Conservation (phyloP, 2,888 invertebrate species). For the Entomobrya multifasciata region DNA sequence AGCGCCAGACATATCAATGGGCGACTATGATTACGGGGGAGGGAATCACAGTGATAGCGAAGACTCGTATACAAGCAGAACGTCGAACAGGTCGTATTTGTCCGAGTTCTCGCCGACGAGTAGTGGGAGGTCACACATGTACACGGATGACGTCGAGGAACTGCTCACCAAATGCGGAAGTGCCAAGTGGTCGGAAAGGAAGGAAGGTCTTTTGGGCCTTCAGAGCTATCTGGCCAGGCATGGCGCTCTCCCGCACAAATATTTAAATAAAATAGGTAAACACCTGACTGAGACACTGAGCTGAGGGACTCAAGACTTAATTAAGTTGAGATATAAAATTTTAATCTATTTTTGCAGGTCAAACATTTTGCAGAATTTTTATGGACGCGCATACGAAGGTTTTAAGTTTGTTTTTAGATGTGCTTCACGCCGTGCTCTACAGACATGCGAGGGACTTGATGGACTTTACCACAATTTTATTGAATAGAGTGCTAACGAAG, state of each 20-base stretch:
- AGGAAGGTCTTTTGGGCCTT: constrained; percentile 93
- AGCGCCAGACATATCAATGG: constrained; percentile 76
- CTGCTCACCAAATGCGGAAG: constrained; percentile 91
- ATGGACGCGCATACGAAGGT: constrained; percentile 98
- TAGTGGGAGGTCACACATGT: constrained; percentile 76
- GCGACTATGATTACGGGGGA: constrained; percentile 77
- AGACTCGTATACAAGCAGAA: constrained; percentile 76
- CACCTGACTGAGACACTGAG: too few relatives aligned
- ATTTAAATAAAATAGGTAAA: constrained; percentile 79
- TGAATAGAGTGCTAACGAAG: constrained; percentile 93
- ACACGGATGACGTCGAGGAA: constrained; percentile 87
- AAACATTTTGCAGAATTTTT: constrained; percentile 87
- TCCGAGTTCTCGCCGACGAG: constrained; percentile 79
- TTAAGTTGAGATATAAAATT: background rate
- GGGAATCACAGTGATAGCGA: constrained; percentile 80
- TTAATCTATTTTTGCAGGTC: constrained; percentile 69
- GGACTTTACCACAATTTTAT: constrained; percentile 95
- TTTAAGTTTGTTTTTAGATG: constrained; percentile 95
- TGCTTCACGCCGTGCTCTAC: constrained; percentile 93
- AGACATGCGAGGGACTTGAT: constrained; percentile 93
- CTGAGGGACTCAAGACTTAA: too few relatives aligned
- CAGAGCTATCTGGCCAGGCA: constrained; percentile 86
- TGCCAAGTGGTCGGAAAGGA: constrained; percentile 96
- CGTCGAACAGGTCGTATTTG: constrained; percentile 77
- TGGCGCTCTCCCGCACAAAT: constrained; percentile 78